Percentiles rank a stretch among this genome's conserved stretches.
These are phyloP conservation scores for Nematopogon swammerdamellus DNA, from an alignment of 2,888 invertebrate genomes.

Conservation along the genomic window DNA sequence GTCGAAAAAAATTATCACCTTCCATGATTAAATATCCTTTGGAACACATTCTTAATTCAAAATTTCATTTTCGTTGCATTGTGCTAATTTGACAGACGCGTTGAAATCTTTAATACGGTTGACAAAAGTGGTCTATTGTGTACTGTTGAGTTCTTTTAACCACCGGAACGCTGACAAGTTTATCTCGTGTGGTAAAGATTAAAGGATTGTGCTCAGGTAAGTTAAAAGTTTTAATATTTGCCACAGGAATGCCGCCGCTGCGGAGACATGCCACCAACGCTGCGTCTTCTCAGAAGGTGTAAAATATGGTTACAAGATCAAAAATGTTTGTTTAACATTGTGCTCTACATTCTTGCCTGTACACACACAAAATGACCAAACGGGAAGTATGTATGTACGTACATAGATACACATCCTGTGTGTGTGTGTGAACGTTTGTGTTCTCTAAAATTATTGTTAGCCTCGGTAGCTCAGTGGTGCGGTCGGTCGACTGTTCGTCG, in stretches of 20 bases:
- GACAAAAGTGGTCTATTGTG: not conserved
- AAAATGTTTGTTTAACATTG: too few species aligned
- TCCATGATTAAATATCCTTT: slow-evolving; percentile 31
- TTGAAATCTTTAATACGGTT: slow-evolving; percentile 3
- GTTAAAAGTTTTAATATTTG: not conserved
- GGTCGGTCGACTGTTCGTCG: too few species aligned
- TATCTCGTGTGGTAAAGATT: slow-evolving; percentile 14
- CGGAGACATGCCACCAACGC: not conserved
- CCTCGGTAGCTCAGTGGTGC: too few species aligned
- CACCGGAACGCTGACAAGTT: not conserved
- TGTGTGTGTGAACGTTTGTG: too few species aligned
- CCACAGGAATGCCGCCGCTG: not conserved
- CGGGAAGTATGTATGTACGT: too few species aligned
- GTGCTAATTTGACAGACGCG: slow-evolving; percentile 40
- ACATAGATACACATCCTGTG: too few species aligned
- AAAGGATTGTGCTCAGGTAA: slow-evolving; percentile 27
- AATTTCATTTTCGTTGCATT: slow-evolving; percentile 23
- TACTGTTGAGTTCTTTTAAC: not conserved
- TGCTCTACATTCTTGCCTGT: too few species aligned
- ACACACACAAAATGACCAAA: too few species aligned
- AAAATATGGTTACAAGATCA: too few species aligned
- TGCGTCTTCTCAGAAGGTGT: not conserved
- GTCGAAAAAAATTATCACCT: slow-evolving; percentile 37
- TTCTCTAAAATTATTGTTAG: too few species aligned
- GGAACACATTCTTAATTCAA: slow-evolving; percentile 29